Evolutionary conservation across 2,113 vertebrate species (phyloP).

Genomic region (Turdus rufiventris): DNA sequence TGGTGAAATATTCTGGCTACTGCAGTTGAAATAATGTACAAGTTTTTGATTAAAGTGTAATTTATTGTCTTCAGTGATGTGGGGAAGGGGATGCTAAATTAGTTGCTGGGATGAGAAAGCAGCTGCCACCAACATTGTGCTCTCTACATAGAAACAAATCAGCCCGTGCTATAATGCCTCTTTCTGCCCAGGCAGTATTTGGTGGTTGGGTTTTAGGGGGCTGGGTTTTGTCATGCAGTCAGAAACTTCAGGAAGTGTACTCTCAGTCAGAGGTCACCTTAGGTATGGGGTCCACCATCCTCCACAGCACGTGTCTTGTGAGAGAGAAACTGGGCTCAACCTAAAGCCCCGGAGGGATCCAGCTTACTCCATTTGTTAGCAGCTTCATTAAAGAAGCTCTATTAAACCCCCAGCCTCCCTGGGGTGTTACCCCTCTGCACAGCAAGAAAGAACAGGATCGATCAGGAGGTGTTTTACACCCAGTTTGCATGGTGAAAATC

Average conservation of each 20-base stretch:
- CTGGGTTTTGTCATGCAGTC: not conserved
- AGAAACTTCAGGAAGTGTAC: not conserved
- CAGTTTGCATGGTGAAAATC: not conserved
- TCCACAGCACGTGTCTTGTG: not conserved
- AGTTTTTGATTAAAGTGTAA: conserved; percentile 48
- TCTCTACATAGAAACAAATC: not conserved
- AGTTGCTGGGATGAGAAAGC: conserved; percentile 16
- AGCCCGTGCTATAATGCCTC: not conserved
- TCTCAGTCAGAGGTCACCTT: not conserved
- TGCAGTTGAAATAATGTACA: conserved; percentile 20
- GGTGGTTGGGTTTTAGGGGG: not conserved
- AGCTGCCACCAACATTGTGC: not conserved
- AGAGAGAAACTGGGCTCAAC: not conserved
- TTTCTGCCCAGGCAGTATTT: not conserved
- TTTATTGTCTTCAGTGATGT: conserved; percentile 19
- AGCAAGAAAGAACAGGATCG: not conserved
- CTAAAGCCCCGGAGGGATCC: not conserved
- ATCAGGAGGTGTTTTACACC: not conserved
- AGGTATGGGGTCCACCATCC: not conserved
- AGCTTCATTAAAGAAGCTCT: not conserved
- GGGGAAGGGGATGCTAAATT: conserved; percentile 13
- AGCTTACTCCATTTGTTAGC: not conserved
- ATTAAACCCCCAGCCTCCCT: not conserved
- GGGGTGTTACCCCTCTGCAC: not conserved
- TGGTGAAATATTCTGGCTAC: conserved; percentile 6